Conservation (phyloP, 2,797 vertebrate genomes). For the Brotula barbata region DNA sequence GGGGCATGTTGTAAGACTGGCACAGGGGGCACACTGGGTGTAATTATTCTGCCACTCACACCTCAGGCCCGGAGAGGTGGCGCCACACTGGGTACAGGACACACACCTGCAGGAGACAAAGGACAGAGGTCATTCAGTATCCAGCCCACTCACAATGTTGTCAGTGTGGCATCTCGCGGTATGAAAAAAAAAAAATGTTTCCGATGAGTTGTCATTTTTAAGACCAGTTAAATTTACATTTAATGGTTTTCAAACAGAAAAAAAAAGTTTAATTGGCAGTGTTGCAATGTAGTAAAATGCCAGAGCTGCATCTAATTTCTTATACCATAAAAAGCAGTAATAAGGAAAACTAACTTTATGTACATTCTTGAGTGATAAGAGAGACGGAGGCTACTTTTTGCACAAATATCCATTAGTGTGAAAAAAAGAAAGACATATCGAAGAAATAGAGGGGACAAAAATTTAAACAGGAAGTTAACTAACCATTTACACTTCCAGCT, state of each 20-base stretch:
- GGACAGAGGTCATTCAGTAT: constrained; percentile 47
- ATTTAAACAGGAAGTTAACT: constrained; percentile 12
- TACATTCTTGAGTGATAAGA: not conserved
- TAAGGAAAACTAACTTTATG: not conserved
- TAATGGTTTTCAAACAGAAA: not conserved
- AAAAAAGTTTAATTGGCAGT: not conserved
- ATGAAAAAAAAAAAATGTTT: constrained; percentile 2
- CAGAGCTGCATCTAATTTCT: not conserved
- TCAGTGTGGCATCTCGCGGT: not conserved
- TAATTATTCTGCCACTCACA: constrained; percentile 99
- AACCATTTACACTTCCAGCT: constrained; percentile 99
- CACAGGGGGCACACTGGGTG: constrained; percentile 95
- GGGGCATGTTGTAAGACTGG: constrained; percentile 90
- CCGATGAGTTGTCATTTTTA: not conserved
- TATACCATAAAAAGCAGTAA: not conserved
- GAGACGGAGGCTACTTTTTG: not conserved
- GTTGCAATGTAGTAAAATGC: not conserved
- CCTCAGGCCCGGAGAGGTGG: constrained; percentile 90
- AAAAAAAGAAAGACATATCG: not conserved
- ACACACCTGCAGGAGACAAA: constrained; percentile 87
- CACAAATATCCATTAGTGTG: not conserved
- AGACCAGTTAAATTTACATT: not conserved
- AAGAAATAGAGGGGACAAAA: not conserved
- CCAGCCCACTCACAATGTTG: not conserved
- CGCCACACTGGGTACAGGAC: constrained; percentile 94